Evolutionary conservation across 2,113 vertebrate genomes (phyloP).

Genomic region (Phainopepla nitens): DNA sequence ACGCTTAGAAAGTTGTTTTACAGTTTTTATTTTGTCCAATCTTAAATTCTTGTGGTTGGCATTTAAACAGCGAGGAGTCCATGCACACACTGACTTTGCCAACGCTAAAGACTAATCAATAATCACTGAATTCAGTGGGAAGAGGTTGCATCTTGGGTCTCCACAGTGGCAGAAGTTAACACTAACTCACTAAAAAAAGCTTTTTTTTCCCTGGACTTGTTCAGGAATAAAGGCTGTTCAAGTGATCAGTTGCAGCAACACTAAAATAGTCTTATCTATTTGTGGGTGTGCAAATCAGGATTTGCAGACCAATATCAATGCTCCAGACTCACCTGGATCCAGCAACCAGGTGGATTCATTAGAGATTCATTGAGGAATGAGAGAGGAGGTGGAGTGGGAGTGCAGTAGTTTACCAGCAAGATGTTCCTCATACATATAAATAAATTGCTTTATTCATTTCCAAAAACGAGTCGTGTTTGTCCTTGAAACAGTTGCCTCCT

Average conservation of each 20-base stretch:
- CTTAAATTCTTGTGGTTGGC: neutral
- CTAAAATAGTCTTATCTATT: neutral
- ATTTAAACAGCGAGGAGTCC: neutral
- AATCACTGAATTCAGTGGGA: neutral
- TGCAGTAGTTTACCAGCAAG: neutral
- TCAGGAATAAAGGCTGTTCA: neutral
- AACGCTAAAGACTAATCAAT: neutral
- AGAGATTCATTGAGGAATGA: neutral
- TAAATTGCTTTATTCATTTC: neutral
- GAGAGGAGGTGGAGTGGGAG: neutral
- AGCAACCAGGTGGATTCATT: neutral
- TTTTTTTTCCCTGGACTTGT: neutral
- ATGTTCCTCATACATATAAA: neutral
- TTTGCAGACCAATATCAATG: neutral
- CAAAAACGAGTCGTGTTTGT: rapidly evolving
- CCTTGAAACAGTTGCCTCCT: neutral
- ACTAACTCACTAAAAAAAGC: neutral
- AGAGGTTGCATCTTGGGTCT: neutral
- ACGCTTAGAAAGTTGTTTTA: neutral
- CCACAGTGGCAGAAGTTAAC: neutral
- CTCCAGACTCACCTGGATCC: neutral
- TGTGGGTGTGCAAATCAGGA: neutral
- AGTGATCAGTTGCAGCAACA: neutral
- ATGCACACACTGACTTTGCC: neutral
- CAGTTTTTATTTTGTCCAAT: neutral